phyloP scores from a whole-genome alignment of 1,140 invertebrate species.

The Drosophila tani region DNA sequence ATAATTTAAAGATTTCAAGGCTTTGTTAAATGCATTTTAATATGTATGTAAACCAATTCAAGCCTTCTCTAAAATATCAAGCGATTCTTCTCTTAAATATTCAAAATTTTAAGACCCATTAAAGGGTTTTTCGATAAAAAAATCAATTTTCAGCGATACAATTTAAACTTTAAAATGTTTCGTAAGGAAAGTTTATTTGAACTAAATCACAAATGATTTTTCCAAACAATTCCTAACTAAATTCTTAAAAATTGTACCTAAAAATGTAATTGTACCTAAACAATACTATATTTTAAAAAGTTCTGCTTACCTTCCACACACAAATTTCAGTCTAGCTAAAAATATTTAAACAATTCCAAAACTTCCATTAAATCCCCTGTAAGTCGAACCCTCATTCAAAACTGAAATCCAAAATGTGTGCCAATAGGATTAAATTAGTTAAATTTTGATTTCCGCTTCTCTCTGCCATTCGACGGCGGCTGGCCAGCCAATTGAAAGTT shows the following conservation, averaged over 20 bases:
- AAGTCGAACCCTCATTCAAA: not conserved
- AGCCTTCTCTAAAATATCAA: not conserved
- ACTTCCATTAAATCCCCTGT: conserved; percentile 3
- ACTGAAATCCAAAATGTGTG: conserved; percentile 57
- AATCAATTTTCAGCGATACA: too few species aligned
- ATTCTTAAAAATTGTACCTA: too few species aligned
- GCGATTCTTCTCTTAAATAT: not conserved
- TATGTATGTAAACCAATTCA: too few species aligned
- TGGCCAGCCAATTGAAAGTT: conserved; percentile 38
- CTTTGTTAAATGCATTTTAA: not conserved
- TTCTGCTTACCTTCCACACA: not conserved
- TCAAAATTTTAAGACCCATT: not conserved
- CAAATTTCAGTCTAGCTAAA: not conserved
- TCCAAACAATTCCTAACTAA: too few species aligned
- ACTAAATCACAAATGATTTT: too few species aligned
- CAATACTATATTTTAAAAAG: not conserved
- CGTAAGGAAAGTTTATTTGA: too few species aligned
- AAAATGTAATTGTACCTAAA: too few species aligned
- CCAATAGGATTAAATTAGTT: conserved; percentile 69
- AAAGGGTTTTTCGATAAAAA: not conserved
- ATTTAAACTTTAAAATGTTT: too few species aligned
- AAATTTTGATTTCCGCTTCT: conserved; percentile 54
- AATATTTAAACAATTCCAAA: not conserved
- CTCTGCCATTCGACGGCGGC: conserved; percentile 37
- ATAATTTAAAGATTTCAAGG: too few species aligned